Base-by-base conservation (phyloP, 2,888 invertebrate genomes). In the Erebia aethiops region DNA sequence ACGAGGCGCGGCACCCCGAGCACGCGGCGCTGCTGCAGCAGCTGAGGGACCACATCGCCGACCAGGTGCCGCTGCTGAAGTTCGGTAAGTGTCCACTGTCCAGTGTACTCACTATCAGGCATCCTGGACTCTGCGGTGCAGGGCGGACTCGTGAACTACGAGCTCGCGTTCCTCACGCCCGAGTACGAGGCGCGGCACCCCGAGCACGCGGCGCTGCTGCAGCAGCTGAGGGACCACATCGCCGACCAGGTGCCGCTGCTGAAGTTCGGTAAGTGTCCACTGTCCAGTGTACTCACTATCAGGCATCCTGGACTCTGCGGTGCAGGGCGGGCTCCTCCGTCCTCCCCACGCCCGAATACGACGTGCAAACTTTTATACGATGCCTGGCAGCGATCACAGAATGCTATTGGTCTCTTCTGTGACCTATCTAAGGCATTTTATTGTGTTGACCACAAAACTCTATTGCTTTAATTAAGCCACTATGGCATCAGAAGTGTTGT, bases 111-210 rank as follows among this genome's bases (percentile, higher is more conserved):
- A 51, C 5, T 49, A 21, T 21, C 82, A 93, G 95, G 95, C 49
- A 96, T 98, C 75, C 94, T 99, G 2, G 98, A 98, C 92, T 97
- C 99, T 1, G 98, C 98, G 0, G 99, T 99, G 3, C 98, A 97
- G 95, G 99, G 99, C 18, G 99, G 99, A 8, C 96, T 98, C 70
- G 95, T 95, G 77, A 98, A 98, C 89, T 99, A 99, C 85, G 98
- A 99, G 90, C 96, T 96, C 77, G 97, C 97, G 2, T 98, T 98
- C 89, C 96, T 98, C 49, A 96, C 95, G 0, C 88, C 95, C 0
- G 95, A 96, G 52, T 98, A 98, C 86, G 88, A 95, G 68, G 94
- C 94, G 60, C 90, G 94, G 7, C 96, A 97, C 84, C 95, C 96
- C 0, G 96, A 97, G 58, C 96, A 98, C 82, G 93, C 91, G 46